Base-by-base conservation (phyloP, 1,140 invertebrate species). In the Cyclina sinensis region DNA sequence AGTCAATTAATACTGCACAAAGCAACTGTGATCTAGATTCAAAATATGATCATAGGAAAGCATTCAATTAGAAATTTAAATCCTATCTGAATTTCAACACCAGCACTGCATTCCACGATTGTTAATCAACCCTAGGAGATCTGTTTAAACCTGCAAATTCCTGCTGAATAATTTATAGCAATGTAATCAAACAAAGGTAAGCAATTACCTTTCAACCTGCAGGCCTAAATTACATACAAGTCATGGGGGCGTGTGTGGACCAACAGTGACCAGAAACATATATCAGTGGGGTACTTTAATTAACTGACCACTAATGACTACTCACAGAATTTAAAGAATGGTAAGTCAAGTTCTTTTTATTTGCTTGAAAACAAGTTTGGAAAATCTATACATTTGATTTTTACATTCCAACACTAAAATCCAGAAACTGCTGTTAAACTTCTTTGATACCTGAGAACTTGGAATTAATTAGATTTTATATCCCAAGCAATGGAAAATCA, bases 141-240 rank as follows among this genome's bases (percentile, higher is more conserved):
- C 37, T 37, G 35, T 70, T 70, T 39, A 30, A 35, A 70, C 4
- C 65, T 70, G 65, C 65, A 70, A 70, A 70, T 37, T 43, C 37
- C 65, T 32, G 21, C 18, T 70, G 65, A 70, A 70, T 70, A 70
- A 70, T 70, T 70, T 70, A 70, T 70, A 18, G 35, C 65, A 70
- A 1, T 70, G 32, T 70, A 70, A 27, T 65, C 62, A 27, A 65
- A 30, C 62, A 18, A 12, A 30, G 30, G 30, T 65, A n/a, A 70
- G 35, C 65, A 37, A 70, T 70, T 70, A 70, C 30, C 16, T 14
- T 70, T 27, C 57, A 70, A 18, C 32, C 35, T 37, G 32, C 35
- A 9, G 65, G 35, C 65, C 18, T 70, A 37, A 70, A 70, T 70
- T 37, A 70, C 32, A 70, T 35, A 70, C 27, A n/a, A 11, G 32